A percentile compares a stretch with the other conserved stretches of the same genome.
These are phyloP conservation scores for Timandra comae DNA, from an alignment of 2,888 invertebrate genomes.

Conservation along the genomic window DNA sequence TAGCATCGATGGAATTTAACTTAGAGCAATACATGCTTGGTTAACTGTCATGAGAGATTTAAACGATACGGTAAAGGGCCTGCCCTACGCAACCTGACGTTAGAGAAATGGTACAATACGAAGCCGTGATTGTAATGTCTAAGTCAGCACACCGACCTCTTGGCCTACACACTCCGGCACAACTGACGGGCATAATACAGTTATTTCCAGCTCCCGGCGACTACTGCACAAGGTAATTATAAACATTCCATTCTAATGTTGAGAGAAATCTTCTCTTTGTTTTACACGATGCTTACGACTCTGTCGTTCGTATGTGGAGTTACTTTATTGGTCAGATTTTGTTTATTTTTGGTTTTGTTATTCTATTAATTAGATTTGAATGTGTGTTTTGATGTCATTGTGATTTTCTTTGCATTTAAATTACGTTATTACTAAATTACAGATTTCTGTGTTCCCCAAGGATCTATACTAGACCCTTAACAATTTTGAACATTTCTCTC, in stretches of 20 bases:
- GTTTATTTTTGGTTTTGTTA: no score
- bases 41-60: conserved; percentile 74
- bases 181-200: conserved; percentile 74
- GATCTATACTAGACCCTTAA: background rate
- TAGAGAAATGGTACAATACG: conserved; percentile 16
- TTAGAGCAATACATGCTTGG: conserved; percentile 69
- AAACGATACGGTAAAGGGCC: conserved; percentile 48
- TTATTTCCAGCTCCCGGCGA: conserved; percentile 58
- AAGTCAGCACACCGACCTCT: conserved; percentile 70
- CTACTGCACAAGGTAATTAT: conserved; percentile 53
- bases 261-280: conserved; percentile 21
- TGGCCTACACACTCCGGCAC: conserved; percentile 72
- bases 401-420: no score
- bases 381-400: no score
- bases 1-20: conserved; percentile 7
- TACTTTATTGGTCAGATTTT: no score
- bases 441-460: background rate
- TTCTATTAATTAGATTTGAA: no score
- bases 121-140: conserved; percentile 28
- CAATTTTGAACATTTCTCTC: conserved; percentile 17
- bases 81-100: conserved; percentile 75
- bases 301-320: no score
- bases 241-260: conserved; percentile 17
- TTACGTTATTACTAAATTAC: no score
- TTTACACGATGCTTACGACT: no score